Evolutionary conservation across 1,140 invertebrate species (phyloP).

Genomic region (Drosophila suzukii): DNA sequence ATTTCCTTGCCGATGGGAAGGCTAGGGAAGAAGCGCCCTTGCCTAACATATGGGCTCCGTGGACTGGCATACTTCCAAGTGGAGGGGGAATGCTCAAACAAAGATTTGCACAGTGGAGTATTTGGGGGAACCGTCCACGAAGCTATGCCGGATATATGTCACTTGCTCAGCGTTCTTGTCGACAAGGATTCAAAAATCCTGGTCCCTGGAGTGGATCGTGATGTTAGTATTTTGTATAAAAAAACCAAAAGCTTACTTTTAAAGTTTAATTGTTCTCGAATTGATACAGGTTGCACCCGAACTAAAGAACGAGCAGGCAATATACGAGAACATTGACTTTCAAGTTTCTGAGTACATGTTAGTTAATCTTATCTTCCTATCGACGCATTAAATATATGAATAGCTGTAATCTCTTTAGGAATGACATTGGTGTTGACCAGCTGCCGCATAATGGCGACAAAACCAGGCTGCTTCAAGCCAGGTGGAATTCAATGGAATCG

Average conservation of each 20-base stretch:
- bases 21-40: too few species aligned
- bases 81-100: too few species aligned
- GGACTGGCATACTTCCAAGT: too few species aligned
- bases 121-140: conserved; percentile 96
- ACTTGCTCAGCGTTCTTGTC: conserved; percentile 92
- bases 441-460: conserved; percentile 92
- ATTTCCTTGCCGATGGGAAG: too few species aligned
- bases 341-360: conserved; percentile 91
- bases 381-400: conserved; percentile 52
- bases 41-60: too few species aligned
- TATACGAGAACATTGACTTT: conserved; percentile 96
- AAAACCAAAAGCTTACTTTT: conserved; percentile 1
- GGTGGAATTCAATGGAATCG: conserved; percentile 97
- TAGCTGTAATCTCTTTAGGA: conserved; percentile 66
- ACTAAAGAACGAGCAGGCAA: conserved; percentile 90
- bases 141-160: conserved; percentile 95
- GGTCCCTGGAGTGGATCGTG: conserved; percentile 91
- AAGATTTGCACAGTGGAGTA: conserved; percentile 98
- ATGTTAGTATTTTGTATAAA: conserved; percentile 84
- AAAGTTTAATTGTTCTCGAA: conserved; percentile 5
- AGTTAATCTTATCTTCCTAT: conserved; percentile 80
- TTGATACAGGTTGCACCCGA: conserved; percentile 83
- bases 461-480: conserved; percentile 92
- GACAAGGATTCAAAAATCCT: conserved; percentile 94
- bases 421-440: conserved; percentile 89